Evolutionary conservation across 53 echinoderm and acorn worm genomes (phyloP), one percentile per base, ranked within the genome.

Genomic region (Echinarachnius parma): DNA sequence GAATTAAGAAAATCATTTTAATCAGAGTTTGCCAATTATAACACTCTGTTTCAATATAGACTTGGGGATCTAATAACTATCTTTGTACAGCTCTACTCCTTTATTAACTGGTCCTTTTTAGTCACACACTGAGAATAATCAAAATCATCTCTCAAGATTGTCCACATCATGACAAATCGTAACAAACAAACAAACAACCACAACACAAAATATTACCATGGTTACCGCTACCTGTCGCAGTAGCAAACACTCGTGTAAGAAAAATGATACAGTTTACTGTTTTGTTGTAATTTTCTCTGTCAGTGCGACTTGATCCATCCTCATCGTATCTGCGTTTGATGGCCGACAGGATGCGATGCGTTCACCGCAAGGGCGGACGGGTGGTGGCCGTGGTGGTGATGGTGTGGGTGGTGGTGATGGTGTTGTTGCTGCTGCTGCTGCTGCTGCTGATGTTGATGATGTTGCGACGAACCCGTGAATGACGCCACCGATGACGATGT

Each of bases 311-410:
- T 36, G 35, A 23, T 23, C 37, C 24, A 27, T 9, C 33, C 53
- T 68, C 68, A 68, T 68, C 68, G 68, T n/a, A 68, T 48, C 22
- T 68, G 68, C 14, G 68, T 4, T 68, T 68, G 68, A 50, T 68
- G 68, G 20, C 50, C 34, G 30, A 68, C 21, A 1, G 29, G 68
- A 23, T 68, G 68, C 36, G 68, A 65, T 19, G 65, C 46, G 19
- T 65, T 65, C 26, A 46, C 39, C 65, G 68, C 30, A 28, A 52
- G 21, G 31, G 50, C 22, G 31, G 52, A 0, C 9, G 68, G 50
- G 28, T 57, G 57, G 53, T 68, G 68, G 52, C 48, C 28, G 24
- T 52, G 48, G 25, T 68, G 68, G 35, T 68, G 68, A 52, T 68
- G 68, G 15, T 68, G 68, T 9, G 49, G 53, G 23, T 68, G 68